Percentiles rank a stretch among this genome's conserved stretches.
Evolutionary conservation across 2,888 invertebrate genomes (phyloP).

Genomic region (Seira musarum): DNA sequence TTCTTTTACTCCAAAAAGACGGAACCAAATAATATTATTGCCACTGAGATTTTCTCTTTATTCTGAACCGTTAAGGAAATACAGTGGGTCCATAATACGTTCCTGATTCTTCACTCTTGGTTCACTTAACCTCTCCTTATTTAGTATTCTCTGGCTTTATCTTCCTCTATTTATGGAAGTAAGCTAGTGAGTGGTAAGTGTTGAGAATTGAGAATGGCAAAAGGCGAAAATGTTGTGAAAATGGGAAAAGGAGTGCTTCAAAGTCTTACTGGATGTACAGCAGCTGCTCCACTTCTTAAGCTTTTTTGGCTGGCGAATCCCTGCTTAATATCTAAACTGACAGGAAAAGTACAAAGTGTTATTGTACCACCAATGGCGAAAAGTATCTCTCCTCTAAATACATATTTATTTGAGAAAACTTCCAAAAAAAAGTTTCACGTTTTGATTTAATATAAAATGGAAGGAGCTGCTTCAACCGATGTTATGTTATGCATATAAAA

Average conservation of each 20-base stretch:
- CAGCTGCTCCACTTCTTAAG: slow-evolving; percentile 46
- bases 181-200: slow-evolving; percentile 17
- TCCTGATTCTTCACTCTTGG: slow-evolving; percentile 25
- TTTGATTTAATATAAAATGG: too few species aligned
- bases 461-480: too few species aligned
- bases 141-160: slow-evolving; percentile 11
- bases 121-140: slow-evolving; percentile 39
- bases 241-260: too few species aligned
- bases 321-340: slow-evolving; percentile 51
- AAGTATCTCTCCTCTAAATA: too few species aligned
- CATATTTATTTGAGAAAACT: too few species aligned
- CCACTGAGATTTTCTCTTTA: slow-evolving; percentile 30
- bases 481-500: too few species aligned
- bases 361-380: too few species aligned
- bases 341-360: slow-evolving; percentile 20
- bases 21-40: background rate
- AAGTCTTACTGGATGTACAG: background rate
- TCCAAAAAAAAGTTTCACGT: too few species aligned
- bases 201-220: slow-evolving; percentile 19
- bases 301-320: slow-evolving; percentile 25
- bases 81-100: slow-evolving; percentile 26
- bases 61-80: slow-evolving; percentile 29
- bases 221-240: too few species aligned
- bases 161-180: slow-evolving; percentile 23
- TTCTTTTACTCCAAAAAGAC: slow-evolving; percentile 11